Evolutionary conservation across 2,797 vertebrate genomes (phyloP).

Genomic region (Danio tinwini): DNA sequence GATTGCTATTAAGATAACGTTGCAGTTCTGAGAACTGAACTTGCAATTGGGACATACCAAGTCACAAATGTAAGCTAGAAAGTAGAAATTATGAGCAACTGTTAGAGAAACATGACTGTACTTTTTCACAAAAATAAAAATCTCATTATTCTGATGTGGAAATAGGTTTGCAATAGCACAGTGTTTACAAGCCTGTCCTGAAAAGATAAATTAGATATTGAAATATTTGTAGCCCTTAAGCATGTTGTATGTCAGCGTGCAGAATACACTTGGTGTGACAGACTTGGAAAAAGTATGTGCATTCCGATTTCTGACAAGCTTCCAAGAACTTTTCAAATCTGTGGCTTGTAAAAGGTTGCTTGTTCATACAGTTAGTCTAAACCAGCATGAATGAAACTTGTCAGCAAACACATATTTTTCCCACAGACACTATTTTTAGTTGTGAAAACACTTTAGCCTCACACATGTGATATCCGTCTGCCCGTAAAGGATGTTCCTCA

Average conservation of each 20-base stretch:
- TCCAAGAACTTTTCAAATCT: slow-evolving; percentile 35
- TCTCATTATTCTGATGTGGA: neutral
- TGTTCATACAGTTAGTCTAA: slow-evolving; percentile 38
- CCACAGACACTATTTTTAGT: slow-evolving; percentile 34
- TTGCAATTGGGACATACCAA: neutral
- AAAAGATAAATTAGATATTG: slow-evolving; percentile 27
- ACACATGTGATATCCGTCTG: slow-evolving; percentile 24
- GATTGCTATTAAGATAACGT: no score
- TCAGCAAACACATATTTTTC: slow-evolving; percentile 39
- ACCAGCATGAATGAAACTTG: slow-evolving; percentile 34
- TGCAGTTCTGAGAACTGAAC: neutral
- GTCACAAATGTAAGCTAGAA: neutral
- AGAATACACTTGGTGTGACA: slow-evolving; percentile 33
- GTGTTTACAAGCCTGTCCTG: slow-evolving; percentile 26
- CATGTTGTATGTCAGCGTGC: slow-evolving; percentile 29
- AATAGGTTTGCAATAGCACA: neutral
- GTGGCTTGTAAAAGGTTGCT: slow-evolving; percentile 38
- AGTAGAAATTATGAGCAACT: neutral
- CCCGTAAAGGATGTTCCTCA: slow-evolving; percentile 11
- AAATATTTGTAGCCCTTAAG: slow-evolving; percentile 22
- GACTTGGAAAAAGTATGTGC: slow-evolving; percentile 42
- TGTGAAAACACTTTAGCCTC: slow-evolving; percentile 15
- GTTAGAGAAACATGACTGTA: slow-evolving; percentile 7
- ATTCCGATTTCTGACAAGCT: slow-evolving; percentile 33
- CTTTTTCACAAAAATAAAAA: slow-evolving; percentile 6